A percentile compares a stretch with the other conserved stretches of the same genome.
These are phyloP conservation scores for Perca flavescens DNA, from an alignment of 2,113 vertebrate species.

Conservation along the genomic window DNA sequence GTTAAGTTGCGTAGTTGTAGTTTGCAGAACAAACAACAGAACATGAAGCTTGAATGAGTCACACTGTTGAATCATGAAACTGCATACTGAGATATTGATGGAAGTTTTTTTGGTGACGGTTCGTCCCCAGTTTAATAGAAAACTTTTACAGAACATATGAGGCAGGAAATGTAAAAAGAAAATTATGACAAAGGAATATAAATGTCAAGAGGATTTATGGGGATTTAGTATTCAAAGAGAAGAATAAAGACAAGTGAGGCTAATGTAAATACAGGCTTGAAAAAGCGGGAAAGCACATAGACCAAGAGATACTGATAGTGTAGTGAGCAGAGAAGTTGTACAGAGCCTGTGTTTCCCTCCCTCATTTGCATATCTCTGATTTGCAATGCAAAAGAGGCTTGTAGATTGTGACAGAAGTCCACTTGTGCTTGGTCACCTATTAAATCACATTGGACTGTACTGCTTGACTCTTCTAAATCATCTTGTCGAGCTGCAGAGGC, in stretches of 20 bases:
- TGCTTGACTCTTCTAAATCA: slow-evolving; percentile 38
- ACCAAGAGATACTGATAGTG: slow-evolving; percentile 18
- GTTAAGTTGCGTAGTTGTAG: slow-evolving; percentile 23
- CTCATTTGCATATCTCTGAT: slow-evolving; percentile 71
- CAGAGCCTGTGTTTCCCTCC: slow-evolving; percentile 24
- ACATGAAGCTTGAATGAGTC: slow-evolving; percentile 48
- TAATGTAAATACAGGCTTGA: slow-evolving; percentile 1
- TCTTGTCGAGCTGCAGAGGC: not conserved
- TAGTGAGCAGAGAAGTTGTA: slow-evolving; percentile 14
- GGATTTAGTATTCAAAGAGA: slow-evolving; percentile 2
- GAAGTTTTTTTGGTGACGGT: not conserved
- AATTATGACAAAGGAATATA: not conserved
- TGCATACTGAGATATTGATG: not conserved
- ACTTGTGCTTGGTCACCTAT: slow-evolving; percentile 45
- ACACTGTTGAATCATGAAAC: slow-evolving; percentile 35
- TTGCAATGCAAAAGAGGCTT: slow-evolving; percentile 73
- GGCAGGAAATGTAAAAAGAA: not conserved
- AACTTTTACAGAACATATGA: too few species aligned
- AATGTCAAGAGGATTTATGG: not conserved
- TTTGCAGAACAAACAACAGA: slow-evolving; percentile 53
- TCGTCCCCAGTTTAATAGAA: not conserved
- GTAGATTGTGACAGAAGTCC: slow-evolving; percentile 42
- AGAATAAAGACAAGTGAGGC: slow-evolving; percentile 2
- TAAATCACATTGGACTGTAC: slow-evolving; percentile 21
- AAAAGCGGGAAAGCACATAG: slow-evolving; percentile 27